A percentile compares a stretch with the other conserved stretches of the same genome.
These are phyloP conservation scores for Carabus problematicus DNA, from an alignment of 2,888 invertebrate species.

Conservation along the genomic window DNA sequence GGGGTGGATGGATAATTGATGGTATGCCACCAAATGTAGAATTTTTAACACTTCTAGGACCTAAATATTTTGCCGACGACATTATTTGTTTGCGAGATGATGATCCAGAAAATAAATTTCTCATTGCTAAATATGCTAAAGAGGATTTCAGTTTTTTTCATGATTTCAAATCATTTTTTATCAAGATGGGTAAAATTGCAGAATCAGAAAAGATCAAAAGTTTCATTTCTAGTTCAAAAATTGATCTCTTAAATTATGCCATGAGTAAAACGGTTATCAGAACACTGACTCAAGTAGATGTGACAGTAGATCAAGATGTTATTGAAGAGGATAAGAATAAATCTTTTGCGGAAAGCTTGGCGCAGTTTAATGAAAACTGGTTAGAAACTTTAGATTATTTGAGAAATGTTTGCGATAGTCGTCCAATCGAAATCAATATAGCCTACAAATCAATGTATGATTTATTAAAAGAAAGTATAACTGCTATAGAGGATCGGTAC, in stretches of 20 bases:
- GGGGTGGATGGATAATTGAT: constrained; percentile 68
- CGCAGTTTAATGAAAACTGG: constrained; percentile 48
- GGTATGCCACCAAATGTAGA: constrained; percentile 63
- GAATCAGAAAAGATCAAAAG: no score
- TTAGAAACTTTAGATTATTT: constrained; percentile 49
- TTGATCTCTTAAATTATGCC: constrained; percentile 17
- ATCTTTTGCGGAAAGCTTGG: constrained; percentile 46
- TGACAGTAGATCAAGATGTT: constrained; percentile 27
- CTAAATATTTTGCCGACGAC: constrained; percentile 64
- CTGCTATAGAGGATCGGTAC: constrained; percentile 52
- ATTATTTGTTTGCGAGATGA: constrained; percentile 64
- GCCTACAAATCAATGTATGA: constrained; percentile 50
- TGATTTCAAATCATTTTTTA: constrained; percentile 53
- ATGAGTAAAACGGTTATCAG: constrained; percentile 9
- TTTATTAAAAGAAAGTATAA: constrained; percentile 52
- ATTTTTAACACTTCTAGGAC: constrained; percentile 61
- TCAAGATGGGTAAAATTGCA: constrained; percentile 1
- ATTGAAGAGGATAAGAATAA: constrained; percentile 11
- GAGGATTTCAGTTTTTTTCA: constrained; percentile 49
- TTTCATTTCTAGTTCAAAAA: not conserved
- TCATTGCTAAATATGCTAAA: constrained; percentile 51
- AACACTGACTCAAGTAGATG: constrained; percentile 23
- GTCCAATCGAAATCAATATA: constrained; percentile 50
- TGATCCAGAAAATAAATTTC: constrained; percentile 57
- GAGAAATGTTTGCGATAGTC: constrained; percentile 45